Evolutionary conservation across 2,113 vertebrate species (phyloP), one percentile per base, ranked within the genome.

Genomic region (Brachypodius melanocephalos): DNA sequence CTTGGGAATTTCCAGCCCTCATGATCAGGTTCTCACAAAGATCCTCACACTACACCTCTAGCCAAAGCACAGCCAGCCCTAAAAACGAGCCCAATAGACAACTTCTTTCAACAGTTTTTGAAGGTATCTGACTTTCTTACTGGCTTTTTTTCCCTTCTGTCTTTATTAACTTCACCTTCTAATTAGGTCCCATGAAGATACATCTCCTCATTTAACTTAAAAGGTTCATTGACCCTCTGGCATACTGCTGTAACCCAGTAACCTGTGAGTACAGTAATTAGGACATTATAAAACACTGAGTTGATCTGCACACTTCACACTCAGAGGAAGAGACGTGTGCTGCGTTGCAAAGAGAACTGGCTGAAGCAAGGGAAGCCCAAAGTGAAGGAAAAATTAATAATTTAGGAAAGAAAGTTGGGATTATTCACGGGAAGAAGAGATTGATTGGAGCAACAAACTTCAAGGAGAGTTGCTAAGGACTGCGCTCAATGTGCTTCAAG

Each of bases 151-250:
- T 0, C 6, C 19, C 20, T 90, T 90, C 79, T 80, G 36, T 84
- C 88, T 93, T 96, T 95, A 93, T 94, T 96, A 97, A 86, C 95
- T 92, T 90, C 83, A 84, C 68, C 65, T 93, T 88, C 76, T 97
- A 94, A 92, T 95, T 88, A 92, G 90, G 68, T 90, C 57, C 65
- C 59, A 71, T 71, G 84, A 94, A 95, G 94, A 84, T 68, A 52
- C 48, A 94, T 90, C 76, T 96, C 36, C 59, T 95, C 85, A 81
- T 86, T 86, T 93, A 74, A 84, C 59, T 94, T 86, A 86, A 94
- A 88, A 93, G 63, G 79, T 94, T 93, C 94, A 77, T 43, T 80
- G 85, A 84, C 92, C 90, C 90, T 86, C 85, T 77, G 88, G 90
- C 51, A 0, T 48, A 67, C 55, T 71, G 61, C 75, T 89, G 58